Conservation (phyloP, 2,888 invertebrate species). For the Protophormia terraenovae region DNA sequence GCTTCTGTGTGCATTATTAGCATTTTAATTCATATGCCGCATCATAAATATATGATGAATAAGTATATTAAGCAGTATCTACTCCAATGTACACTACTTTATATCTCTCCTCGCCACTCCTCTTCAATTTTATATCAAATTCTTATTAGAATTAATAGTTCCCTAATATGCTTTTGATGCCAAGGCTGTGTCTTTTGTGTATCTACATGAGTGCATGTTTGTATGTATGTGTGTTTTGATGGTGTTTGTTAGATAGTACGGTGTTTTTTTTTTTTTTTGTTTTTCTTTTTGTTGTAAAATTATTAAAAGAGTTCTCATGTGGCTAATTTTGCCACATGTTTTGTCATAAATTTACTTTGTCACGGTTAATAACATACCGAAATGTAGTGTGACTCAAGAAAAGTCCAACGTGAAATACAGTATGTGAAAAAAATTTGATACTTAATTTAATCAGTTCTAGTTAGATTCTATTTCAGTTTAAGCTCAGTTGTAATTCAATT, state of each 20-base stretch:
- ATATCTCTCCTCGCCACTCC: not conserved
- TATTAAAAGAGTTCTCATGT: conserved; percentile 72
- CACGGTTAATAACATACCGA: conserved; percentile 19
- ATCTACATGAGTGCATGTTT: not conserved
- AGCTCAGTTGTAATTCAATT: too few relatives aligned
- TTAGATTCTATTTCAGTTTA: too few relatives aligned
- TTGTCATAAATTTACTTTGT: conserved; percentile 48
- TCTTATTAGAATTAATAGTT: conserved; percentile 25
- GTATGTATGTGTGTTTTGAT: conserved; percentile 5
- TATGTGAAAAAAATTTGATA: too few relatives aligned
- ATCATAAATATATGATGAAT: conserved; percentile 7
- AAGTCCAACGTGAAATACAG: too few relatives aligned
- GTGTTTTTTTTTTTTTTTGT: not conserved
- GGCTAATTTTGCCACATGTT: conserved; percentile 35
- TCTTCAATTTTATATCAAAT: not conserved
- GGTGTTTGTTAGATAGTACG: conserved; percentile 37
- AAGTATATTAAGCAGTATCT: not conserved
- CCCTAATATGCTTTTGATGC: not conserved
- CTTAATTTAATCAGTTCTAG: too few relatives aligned
- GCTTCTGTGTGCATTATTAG: conserved; percentile 24
- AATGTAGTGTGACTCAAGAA: not conserved
- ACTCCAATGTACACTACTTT: not conserved
- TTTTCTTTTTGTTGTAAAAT: conserved; percentile 51
- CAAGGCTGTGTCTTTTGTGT: not conserved
- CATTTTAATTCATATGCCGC: conserved; percentile 45